Evolutionary conservation across 2,888 invertebrate genomes (phyloP).

Genomic region (Hydrotaea diabolus): DNA sequence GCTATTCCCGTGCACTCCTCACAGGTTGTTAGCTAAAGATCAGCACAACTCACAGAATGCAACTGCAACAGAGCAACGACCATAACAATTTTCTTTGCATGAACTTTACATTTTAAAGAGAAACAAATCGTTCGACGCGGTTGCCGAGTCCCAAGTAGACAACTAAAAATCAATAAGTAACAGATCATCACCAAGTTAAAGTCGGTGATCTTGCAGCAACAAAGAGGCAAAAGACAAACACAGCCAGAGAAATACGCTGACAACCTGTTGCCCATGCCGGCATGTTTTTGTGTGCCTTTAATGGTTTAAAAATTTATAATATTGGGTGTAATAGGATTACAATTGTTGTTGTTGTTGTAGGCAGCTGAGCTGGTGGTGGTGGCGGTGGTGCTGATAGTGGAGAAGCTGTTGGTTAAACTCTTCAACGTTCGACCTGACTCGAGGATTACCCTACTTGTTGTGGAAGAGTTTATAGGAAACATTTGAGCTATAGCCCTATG

Average conservation of each 20-base stretch:
- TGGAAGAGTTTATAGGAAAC: not conserved
- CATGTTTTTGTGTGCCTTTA: not conserved
- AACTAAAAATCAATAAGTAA: conserved; percentile 66
- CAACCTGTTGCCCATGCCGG: conserved; percentile 55
- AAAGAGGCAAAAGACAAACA: not conserved
- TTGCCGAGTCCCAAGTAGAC: conserved; percentile 24
- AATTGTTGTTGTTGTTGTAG: not conserved
- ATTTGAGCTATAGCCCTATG: too few relatives aligned
- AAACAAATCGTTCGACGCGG: not conserved
- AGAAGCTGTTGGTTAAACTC: not conserved
- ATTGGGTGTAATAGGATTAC: conserved; percentile 1
- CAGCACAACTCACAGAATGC: conserved; percentile 50
- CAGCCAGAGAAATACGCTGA: conserved; percentile 10
- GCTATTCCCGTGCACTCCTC: not conserved
- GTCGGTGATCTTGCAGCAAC: conserved; percentile 37
- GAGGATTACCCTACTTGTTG: not conserved
- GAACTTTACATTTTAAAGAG: conserved; percentile 42
- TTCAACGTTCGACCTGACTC: not conserved
- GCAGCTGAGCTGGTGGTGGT: not conserved
- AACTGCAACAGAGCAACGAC: too few relatives aligned
- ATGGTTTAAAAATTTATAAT: conserved; percentile 13
- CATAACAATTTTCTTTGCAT: conserved; percentile 64
- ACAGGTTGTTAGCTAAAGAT: conserved; percentile 46
- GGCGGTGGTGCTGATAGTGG: not conserved
- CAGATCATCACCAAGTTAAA: conserved; percentile 67